These are phyloP conservation scores for Catalaphyllia jardinei DNA, from an alignment of 64 coral and sea anemone species.

Conservation along the genomic window DNA sequence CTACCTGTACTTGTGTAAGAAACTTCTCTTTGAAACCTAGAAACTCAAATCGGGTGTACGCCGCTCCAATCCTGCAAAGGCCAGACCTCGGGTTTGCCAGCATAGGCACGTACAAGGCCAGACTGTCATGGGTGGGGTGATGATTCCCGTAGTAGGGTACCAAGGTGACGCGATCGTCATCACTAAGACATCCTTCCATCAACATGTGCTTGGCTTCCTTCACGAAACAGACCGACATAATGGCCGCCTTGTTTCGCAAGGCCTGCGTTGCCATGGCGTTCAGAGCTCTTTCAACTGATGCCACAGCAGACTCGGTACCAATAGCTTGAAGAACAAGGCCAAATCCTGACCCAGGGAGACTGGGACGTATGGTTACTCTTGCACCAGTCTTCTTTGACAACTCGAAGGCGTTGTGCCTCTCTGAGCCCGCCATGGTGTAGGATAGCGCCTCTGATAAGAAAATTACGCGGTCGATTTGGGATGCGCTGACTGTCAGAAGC, in stretches of 20 bases:
- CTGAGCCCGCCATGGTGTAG: constrained; percentile 73
- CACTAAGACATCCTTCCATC: constrained; percentile 75
- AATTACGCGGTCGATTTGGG: constrained; percentile 65
- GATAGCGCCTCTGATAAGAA: constrained; percentile 72
- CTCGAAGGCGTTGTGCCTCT: constrained; percentile 64
- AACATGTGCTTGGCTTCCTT: constrained; percentile 87
- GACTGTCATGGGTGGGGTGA: constrained; percentile 89
- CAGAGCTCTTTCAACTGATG: constrained; percentile 66
- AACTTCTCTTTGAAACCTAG: constrained; percentile 75
- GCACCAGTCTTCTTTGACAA: constrained; percentile 85
- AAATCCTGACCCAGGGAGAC: constrained; percentile 58
- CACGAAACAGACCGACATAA: constrained; percentile 91
- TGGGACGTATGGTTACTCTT: constrained; percentile 82
- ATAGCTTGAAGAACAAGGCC: constrained; percentile 73
- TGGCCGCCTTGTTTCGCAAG: constrained; percentile 51
- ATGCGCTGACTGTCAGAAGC: constrained; percentile 65
- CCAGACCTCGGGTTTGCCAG: constrained; percentile 49
- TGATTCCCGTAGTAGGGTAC: constrained; percentile 83
- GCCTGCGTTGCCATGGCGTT: constrained; percentile 78
- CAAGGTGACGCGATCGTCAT: constrained; percentile 77
- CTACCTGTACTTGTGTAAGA: constrained; percentile 75
- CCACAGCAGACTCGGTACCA: constrained; percentile 81
- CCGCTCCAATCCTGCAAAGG: constrained; percentile 47
- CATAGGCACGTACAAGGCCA: constrained; percentile 75
- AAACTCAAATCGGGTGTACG: constrained; percentile 68